Percentiles rank a stretch among this genome's conserved stretches.
Evolutionary conservation across 2,113 vertebrate species (phyloP).

Genomic region (Terrapene triunguis): DNA sequence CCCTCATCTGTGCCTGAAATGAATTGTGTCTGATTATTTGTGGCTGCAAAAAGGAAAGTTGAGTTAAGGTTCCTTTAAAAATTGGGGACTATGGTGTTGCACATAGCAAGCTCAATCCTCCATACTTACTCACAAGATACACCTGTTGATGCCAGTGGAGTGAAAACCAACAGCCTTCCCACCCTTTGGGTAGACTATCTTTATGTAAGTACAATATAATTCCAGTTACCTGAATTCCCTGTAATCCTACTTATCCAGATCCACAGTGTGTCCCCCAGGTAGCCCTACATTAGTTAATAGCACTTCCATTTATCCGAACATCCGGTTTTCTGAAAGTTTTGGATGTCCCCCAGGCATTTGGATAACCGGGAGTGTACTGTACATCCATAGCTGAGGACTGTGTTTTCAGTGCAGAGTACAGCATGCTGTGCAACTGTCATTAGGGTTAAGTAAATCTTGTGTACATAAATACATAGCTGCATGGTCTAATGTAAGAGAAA

Average conservation of each 20-base stretch:
- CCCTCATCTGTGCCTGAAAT: not conserved
- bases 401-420: not conserved
- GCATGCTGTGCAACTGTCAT: not conserved
- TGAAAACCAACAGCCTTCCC: slow-evolving; percentile 39
- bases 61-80: not conserved
- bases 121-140: slow-evolving; percentile 19
- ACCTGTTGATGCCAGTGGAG: slow-evolving; percentile 54
- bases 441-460: too few relatives aligned
- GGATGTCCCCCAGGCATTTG: not conserved
- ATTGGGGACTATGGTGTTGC: not conserved
- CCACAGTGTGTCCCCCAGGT: not conserved
- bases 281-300: not conserved
- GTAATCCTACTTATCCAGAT: not conserved
- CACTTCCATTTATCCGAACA: not conserved
- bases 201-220: rapidly evolving
- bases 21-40: not conserved
- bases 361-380: not conserved
- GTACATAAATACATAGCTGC: not conserved
- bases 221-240: not conserved
- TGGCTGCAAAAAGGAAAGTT: not conserved
- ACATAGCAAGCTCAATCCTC: slow-evolving; percentile 30
- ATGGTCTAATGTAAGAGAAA: not conserved
- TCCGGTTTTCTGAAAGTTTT: not conserved
- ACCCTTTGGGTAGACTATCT: not conserved
- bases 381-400: rapidly evolving